Conservation (phyloP, 2,888 invertebrate genomes). For the Pomacea canaliculata region DNA sequence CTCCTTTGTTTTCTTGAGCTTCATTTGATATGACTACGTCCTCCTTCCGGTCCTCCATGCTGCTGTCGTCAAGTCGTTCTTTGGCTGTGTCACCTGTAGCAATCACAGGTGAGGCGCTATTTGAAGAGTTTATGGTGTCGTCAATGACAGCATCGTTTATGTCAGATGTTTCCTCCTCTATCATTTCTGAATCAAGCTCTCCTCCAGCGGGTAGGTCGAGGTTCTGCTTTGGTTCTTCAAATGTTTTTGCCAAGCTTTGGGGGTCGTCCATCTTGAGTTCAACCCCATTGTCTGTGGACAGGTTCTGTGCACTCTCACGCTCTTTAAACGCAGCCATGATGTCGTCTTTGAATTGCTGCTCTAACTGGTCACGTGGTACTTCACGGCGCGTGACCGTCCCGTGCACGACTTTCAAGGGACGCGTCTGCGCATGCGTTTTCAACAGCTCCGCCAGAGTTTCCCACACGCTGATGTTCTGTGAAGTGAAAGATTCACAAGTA, state of each 20-base stretch:
- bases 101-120: too few species aligned
- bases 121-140: too few species aligned
- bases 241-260: too few species aligned
- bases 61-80: not conserved
- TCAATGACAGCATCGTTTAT: too few species aligned
- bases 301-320: too few species aligned
- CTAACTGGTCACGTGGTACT: conserved; percentile 4
- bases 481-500: not conserved
- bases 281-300: too few species aligned
- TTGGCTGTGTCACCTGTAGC: not conserved
- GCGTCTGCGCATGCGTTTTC: not conserved
- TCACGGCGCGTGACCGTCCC: conserved; percentile 15
- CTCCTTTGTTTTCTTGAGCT: not conserved
- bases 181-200: too few species aligned
- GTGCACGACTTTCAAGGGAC: conserved; percentile 14
- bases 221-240: too few species aligned
- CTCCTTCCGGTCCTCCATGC: not conserved
- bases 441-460: conserved; percentile 5
- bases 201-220: too few species aligned
- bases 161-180: too few species aligned
- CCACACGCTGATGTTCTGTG: conserved; percentile 21
- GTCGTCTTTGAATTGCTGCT: conserved; percentile 9
- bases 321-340: not conserved
- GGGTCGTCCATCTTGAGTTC: too few species aligned
- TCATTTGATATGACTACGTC: not conserved